phyloP scores from a whole-genome alignment of 2,888 invertebrate genomes.

The Drosophila sordidula region DNA sequence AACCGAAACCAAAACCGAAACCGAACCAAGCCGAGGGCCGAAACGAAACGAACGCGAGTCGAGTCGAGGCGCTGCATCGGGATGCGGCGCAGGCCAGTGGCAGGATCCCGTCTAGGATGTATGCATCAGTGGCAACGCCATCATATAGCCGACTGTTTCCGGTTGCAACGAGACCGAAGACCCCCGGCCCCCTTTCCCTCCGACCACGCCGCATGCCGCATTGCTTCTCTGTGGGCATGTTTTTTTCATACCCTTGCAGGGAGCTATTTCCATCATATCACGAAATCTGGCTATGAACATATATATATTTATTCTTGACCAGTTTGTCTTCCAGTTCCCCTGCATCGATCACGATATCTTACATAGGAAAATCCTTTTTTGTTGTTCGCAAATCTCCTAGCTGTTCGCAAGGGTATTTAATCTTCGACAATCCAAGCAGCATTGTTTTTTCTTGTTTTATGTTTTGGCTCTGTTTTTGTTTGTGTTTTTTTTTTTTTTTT shows the following conservation, averaged over 20 bases:
- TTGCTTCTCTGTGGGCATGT: no score
- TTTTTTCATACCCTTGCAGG: no score
- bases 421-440: background rate
- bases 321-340: no score
- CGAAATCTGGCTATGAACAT: no score
- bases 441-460: background rate
- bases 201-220: no score
- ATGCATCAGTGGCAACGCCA: conserved; percentile 69
- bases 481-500: conserved; percentile 17
- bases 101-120: conserved; percentile 61
- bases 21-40: conserved; percentile 3
- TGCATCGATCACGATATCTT: no score
- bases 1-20: conserved; percentile 20
- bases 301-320: no score
- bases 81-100: conserved; percentile 12
- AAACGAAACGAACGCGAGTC: background rate
- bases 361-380: background rate
- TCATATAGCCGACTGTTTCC: conserved; percentile 61
- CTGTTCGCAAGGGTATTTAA: background rate
- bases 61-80: background rate
- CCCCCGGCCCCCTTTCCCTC: conserved; percentile 1
- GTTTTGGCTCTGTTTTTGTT: conserved; percentile 12
- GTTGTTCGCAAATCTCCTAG: background rate
- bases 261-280: no score
- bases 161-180: conserved; percentile 54